phyloP scores from a whole-genome alignment of 1,140 invertebrate species.

The Papilio dardanus region DNA sequence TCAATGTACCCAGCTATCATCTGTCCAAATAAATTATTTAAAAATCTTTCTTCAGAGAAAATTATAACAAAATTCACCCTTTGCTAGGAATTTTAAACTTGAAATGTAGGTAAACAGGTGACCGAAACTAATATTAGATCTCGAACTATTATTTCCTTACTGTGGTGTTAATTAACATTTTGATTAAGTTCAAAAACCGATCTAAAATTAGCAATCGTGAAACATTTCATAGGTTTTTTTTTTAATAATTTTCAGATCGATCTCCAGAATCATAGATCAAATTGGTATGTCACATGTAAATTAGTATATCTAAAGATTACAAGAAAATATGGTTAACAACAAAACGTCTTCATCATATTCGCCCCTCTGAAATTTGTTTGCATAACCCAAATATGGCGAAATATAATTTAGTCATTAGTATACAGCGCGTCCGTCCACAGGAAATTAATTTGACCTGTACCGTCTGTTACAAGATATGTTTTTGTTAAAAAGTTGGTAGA shows the following conservation, averaged over 20 bases:
- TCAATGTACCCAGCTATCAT: not conserved
- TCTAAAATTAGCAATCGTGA: not conserved
- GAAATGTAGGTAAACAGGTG: not conserved
- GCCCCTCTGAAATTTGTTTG: conserved; percentile 8
- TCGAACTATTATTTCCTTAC: not conserved
- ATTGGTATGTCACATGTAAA: not conserved
- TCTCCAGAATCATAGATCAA: not conserved
- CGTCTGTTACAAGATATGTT: not conserved
- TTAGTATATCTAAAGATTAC: not conserved
- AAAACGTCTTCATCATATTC: conserved; percentile 4
- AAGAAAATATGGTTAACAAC: not conserved
- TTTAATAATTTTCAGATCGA: not conserved
- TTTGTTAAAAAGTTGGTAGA: not conserved
- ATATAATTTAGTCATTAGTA: conserved; percentile 28
- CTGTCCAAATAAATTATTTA: conserved; percentile 14
- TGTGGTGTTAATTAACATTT: not conserved
- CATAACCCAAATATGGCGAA: conserved; percentile 23
- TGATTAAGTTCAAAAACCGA: not conserved
- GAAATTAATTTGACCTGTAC: conserved; percentile 2
- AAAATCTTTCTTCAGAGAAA: not conserved
- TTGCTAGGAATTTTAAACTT: not conserved
- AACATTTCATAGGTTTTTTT: too few species aligned
- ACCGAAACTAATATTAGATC: not conserved
- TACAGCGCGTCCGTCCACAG: not conserved
- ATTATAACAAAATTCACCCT: not conserved